phyloP scores from a whole-genome alignment of 2,888 invertebrate genomes.

The Itoplectis maculator region DNA sequence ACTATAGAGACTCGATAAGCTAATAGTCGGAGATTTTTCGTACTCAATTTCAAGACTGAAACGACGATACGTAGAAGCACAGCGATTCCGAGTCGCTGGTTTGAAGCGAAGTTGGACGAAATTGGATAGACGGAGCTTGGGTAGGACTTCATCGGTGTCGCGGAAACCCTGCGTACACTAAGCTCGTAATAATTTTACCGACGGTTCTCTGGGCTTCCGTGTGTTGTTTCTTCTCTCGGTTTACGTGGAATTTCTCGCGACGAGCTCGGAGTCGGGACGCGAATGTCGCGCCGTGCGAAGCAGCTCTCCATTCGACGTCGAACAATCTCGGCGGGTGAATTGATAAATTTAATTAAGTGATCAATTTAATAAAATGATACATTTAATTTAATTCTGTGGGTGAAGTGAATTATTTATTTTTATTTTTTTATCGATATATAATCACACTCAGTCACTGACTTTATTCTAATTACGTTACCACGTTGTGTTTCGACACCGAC shows the following conservation, averaged over 20 bases:
- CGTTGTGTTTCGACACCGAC: constrained; percentile 18
- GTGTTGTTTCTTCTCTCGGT: constrained; percentile 9
- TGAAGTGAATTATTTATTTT: too few relatives aligned
- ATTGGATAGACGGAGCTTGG: constrained; percentile 76
- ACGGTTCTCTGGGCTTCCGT: constrained; percentile 56
- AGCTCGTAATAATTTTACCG: constrained; percentile 75
- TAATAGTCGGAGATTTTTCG: too few relatives aligned
- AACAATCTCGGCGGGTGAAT: constrained; percentile 44
- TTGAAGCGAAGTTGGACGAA: constrained; percentile 70
- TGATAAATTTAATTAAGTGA: constrained; percentile 43
- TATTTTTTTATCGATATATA: background rate
- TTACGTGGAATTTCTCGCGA: background rate
- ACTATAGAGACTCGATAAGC: too few relatives aligned
- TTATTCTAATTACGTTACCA: background rate
- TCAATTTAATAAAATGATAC: too few relatives aligned
- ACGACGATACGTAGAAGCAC: too few relatives aligned
- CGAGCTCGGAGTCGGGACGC: constrained; percentile 51
- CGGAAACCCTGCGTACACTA: constrained; percentile 75
- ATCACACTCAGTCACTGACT: background rate
- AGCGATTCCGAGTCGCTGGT: background rate
- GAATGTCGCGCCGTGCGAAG: constrained; percentile 51
- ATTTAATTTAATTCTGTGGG: too few relatives aligned
- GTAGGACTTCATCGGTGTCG: constrained; percentile 77
- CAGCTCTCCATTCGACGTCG: constrained; percentile 16
- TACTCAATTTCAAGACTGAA: too few relatives aligned